Percentiles rank a stretch among this genome's conserved stretches.
Evolutionary conservation across 2,113 vertebrate genomes (phyloP).

Genomic region (Suricata suricatta): DNA sequence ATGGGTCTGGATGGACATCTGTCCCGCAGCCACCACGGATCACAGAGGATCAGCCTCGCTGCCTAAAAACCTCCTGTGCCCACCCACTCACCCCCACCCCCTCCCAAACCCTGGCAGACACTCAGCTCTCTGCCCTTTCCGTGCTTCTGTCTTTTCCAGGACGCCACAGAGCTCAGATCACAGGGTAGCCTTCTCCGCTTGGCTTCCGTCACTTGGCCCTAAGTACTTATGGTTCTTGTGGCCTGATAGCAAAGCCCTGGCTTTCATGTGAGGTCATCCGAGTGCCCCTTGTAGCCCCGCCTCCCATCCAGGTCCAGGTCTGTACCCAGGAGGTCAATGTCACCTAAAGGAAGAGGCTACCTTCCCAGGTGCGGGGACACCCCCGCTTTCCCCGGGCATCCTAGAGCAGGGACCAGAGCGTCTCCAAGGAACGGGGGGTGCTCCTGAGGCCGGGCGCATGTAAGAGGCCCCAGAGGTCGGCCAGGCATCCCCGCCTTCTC

Average conservation of each 20-base stretch:
- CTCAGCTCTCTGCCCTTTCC: fast-evolving
- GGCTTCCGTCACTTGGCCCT: background rate
- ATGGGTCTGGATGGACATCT: fast-evolving
- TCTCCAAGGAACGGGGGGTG: fast-evolving
- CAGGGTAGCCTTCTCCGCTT: fast-evolving
- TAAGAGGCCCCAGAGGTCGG: fast-evolving
- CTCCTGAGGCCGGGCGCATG: fast-evolving
- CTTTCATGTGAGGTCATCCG: fast-evolving
- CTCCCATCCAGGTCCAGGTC: background rate
- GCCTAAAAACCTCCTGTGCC: fast-evolving
- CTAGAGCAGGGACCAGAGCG: fast-evolving
- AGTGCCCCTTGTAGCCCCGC: fast-evolving
- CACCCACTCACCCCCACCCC: fast-evolving
- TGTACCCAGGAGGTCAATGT: background rate
- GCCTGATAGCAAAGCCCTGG: background rate
- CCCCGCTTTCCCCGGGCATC: background rate
- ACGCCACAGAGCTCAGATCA: background rate
- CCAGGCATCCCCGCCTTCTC: fast-evolving
- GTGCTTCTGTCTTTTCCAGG: background rate
- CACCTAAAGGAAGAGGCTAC: fast-evolving
- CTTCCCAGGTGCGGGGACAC: background rate
- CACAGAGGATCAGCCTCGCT: fast-evolving
- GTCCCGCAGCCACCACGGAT: fast-evolving
- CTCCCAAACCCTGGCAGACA: fast-evolving
- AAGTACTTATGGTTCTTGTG: fast-evolving